Evolutionary conservation across 2,113 vertebrate species (phyloP).

Genomic region (Aythya baeri): DNA sequence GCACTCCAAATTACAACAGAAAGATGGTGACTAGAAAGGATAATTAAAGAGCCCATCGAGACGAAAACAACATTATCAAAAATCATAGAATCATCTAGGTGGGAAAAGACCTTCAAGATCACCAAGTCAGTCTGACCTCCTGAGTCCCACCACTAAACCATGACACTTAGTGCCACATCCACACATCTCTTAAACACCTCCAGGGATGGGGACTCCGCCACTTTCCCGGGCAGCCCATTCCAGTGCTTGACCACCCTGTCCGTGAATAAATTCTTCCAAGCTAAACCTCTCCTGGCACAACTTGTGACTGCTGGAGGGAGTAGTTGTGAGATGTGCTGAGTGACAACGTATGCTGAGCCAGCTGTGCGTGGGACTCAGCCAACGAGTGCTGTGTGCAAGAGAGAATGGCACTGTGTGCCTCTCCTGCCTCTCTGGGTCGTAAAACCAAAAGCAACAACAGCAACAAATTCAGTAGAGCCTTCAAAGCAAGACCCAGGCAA

Average conservation of each 20-base stretch:
- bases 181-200: too few species aligned
- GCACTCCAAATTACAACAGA: not conserved
- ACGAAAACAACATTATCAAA: rapidly evolving
- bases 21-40: not conserved
- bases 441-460: not conserved
- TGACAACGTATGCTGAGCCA: rapidly evolving
- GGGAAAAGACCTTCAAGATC: not conserved
- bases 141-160: not conserved
- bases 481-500: not conserved
- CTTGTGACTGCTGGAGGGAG: rapidly evolving
- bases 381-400: rapidly evolving
- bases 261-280: not conserved
- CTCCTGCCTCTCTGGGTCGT: not conserved
- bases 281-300: not conserved
- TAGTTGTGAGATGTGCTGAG: rapidly evolving
- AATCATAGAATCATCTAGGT: not conserved
- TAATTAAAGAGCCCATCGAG: not conserved
- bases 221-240: too few species aligned
- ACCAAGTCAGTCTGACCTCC: not conserved
- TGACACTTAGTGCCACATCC: not conserved
- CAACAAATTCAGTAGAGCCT: not conserved
- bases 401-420: not conserved
- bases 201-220: too few species aligned
- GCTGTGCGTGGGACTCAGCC: rapidly evolving
- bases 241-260: too few species aligned